Conservation (phyloP, 1,140 invertebrate species). For the Drosophila subobscura region DNA sequence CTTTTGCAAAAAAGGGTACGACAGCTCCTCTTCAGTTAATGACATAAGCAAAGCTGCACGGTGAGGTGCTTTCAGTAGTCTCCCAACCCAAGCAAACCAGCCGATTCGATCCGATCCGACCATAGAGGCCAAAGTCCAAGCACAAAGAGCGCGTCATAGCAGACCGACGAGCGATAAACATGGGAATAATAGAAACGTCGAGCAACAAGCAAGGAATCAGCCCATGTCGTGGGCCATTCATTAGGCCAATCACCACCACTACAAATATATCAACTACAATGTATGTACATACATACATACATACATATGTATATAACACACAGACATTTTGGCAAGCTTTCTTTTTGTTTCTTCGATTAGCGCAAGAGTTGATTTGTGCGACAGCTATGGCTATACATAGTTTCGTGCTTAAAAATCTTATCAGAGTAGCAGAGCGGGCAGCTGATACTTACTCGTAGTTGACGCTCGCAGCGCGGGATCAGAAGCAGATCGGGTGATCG, state of each 20-base stretch:
- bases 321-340: constrained; percentile 21
- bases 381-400: no score
- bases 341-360: constrained; percentile 11
- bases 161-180: constrained; percentile 6
- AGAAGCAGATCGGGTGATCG: constrained; percentile 20
- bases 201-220: constrained; percentile 1
- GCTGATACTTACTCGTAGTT: constrained; percentile 4
- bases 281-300: no score
- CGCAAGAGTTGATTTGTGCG: background rate
- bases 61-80: no score
- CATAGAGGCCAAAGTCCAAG: constrained; percentile 14
- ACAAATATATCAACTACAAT: no score
- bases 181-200: constrained; percentile 2
- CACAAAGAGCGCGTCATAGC: constrained; percentile 16
- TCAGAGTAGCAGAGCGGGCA: background rate
- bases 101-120: background rate
- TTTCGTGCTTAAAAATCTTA: constrained; percentile 9
- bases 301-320: background rate
- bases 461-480: background rate
- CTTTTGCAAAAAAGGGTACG: no score
- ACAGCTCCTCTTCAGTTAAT: background rate
- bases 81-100: background rate
- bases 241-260: background rate
- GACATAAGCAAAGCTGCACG: background rate
- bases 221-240: constrained; percentile 18